Percentiles rank a stretch among this genome's conserved stretches.
These are phyloP conservation scores for Miichthys miiuy DNA, from an alignment of 2,797 vertebrate species.

Conservation along the genomic window DNA sequence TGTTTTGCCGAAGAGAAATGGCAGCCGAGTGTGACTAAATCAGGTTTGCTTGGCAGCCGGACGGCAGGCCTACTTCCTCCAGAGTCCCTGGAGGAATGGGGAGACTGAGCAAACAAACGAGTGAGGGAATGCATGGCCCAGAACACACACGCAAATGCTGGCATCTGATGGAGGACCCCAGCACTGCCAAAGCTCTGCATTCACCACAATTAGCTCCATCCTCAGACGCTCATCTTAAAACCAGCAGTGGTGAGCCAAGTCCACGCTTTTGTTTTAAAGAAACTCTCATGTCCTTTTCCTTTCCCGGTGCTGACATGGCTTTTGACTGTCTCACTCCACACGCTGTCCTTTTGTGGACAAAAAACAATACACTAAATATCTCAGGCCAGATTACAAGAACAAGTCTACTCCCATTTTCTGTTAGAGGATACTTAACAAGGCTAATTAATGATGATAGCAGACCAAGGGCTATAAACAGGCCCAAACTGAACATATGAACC, in stretches of 20 bases:
- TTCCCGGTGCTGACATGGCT: constrained; percentile 46
- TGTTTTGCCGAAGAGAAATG: constrained; percentile 78
- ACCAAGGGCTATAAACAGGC: background rate
- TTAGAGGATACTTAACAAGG: constrained; percentile 16
- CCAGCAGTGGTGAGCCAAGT: constrained; percentile 58
- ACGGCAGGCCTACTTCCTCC: constrained; percentile 71
- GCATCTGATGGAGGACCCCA: constrained; percentile 57
- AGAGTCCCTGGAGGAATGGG: constrained; percentile 61
- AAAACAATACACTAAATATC: background rate
- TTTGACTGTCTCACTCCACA: constrained; percentile 39
- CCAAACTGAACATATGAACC: background rate
- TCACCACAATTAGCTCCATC: constrained; percentile 68
- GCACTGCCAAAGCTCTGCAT: constrained; percentile 68
- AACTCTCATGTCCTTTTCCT: constrained; percentile 54
- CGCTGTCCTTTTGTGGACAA: constrained; percentile 33
- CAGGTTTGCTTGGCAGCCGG: constrained; percentile 80
- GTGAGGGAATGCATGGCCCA: constrained; percentile 53
- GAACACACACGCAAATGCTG: constrained; percentile 30
- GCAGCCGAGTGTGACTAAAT: constrained; percentile 80
- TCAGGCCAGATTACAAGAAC: constrained; percentile 21
- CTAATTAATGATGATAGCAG: constrained; percentile 27
- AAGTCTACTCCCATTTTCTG: constrained; percentile 7
- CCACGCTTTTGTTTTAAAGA: constrained; percentile 58
- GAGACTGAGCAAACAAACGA: constrained; percentile 59
- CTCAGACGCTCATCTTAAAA: constrained; percentile 60